A percentile compares a stretch with the other conserved stretches of the same genome.
phyloP scores from a whole-genome alignment of 2,113 vertebrate genomes.

The Ariopsis seemanni region DNA sequence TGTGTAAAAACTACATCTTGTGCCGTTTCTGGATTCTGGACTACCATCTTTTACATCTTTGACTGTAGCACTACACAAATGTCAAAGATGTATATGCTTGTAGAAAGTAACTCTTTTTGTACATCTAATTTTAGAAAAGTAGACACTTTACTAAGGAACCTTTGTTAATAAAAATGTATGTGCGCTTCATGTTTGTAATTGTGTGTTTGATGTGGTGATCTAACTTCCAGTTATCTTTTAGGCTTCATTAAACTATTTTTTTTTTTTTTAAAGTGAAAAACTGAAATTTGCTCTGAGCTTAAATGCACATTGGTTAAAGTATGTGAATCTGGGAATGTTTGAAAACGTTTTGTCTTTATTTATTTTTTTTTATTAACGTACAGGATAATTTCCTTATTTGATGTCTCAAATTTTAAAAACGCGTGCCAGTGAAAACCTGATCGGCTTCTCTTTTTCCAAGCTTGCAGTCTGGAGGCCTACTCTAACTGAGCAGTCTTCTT shows the following conservation, averaged over 20 bases:
- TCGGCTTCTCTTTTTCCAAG: neutral
- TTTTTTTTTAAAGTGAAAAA: neutral
- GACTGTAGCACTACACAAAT: neutral
- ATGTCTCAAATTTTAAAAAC: neutral
- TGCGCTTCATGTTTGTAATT: neutral
- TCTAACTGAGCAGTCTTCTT: neutral
- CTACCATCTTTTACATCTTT: neutral
- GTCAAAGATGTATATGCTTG: neutral
- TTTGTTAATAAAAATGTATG: slow-evolving; percentile 19
- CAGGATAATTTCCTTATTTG: neutral
- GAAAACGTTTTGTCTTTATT: neutral
- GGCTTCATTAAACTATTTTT: neutral
- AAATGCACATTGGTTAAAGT: neutral
- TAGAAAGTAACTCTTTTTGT: neutral
- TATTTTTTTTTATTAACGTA: no score
- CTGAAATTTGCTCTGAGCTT: neutral
- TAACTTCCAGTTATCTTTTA: neutral
- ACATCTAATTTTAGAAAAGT: neutral
- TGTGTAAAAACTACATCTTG: neutral
- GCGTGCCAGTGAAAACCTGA: neutral
- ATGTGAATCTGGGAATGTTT: neutral
- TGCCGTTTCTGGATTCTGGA: slow-evolving; percentile 4
- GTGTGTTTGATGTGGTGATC: neutral
- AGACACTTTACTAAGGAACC: neutral
- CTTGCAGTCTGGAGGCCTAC: neutral